Evolutionary conservation across 2,888 invertebrate genomes (phyloP), one percentile per base, ranked within the genome.

Genomic region (Aquatica leii): DNA sequence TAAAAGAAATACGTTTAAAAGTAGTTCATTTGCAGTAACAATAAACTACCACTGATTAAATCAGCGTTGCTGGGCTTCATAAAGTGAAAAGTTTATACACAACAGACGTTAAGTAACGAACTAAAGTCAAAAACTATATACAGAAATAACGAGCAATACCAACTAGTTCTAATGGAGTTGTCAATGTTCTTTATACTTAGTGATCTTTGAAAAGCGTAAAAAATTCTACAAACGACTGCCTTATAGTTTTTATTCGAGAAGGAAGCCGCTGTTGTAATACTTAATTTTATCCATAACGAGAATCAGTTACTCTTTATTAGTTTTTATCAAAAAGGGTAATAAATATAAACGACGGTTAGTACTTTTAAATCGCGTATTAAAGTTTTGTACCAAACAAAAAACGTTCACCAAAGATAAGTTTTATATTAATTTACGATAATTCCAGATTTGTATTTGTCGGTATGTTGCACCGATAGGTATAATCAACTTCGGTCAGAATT

Each of bases 201-300:
- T 68, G 70, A 55, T 59, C 70, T 62, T 61, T 74, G 76, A 77
- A 75, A 73, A 76, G 73, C 77, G 76, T 77, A 73, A 72, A 76
- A 75, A 76, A 77, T 77, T 70, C 70, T 74, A 72, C 74, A 73
- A 75, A 76, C 74, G 72, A 73, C 70, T 69, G 65, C 52, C 61
- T 65, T 59, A 73, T 69, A 68, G 72, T 76, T 76, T 76, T 76
- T 76, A 74, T 75, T 73, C 70, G 67, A 70, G 65, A 59, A 67
- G 66, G 65, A 70, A 69, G 67, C 70, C 72, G 71, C 72, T 69
- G 71, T 72, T 76, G 72, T 75, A 73, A 74, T 73, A 73, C 72
- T 70, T 71, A 73, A 75, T 75, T 53, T 50, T 35, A 54, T 49
- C 62, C 51, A 62, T 56, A 62, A 57, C 51, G 20, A 62, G 52